phyloP scores from a whole-genome alignment of 2,888 invertebrate genomes.

The Pyrocoelia pectoralis region DNA sequence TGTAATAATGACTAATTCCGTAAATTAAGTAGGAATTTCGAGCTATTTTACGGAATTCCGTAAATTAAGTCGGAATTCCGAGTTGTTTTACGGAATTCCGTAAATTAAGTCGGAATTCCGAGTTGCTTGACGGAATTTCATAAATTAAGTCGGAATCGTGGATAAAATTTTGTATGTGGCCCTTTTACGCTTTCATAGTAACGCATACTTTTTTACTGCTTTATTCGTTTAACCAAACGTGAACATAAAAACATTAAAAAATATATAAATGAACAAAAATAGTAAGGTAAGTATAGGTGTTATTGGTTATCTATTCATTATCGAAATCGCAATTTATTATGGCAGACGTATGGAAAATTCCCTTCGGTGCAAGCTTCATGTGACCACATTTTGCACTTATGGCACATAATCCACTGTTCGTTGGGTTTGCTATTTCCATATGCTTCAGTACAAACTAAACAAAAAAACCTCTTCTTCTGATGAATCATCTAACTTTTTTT shows the following conservation, averaged over 20 bases:
- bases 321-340: neutral
- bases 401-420: neutral
- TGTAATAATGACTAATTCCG: too few species aligned
- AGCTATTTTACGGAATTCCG: too few species aligned
- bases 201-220: neutral
- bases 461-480: neutral
- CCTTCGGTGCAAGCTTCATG: neutral
- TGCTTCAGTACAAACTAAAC: neutral
- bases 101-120: too few species aligned
- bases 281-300: too few species aligned
- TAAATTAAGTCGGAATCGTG: too few species aligned
- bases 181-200: too few species aligned
- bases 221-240: neutral
- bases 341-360: neutral
- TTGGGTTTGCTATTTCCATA: conserved; percentile 2
- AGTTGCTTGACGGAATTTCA: too few species aligned
- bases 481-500: conserved; percentile 1
- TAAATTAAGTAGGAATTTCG: too few species aligned
- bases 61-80: too few species aligned
- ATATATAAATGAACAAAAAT: too few species aligned
- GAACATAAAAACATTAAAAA: neutral
- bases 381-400: neutral
- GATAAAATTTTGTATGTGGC: too few species aligned
- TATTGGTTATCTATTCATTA: neutral
- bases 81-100: too few species aligned